Percentiles rank a stretch among this genome's conserved stretches.
Evolutionary conservation across 2,113 vertebrate genomes (phyloP).

Genomic region (Laticauda laticaudata): DNA sequence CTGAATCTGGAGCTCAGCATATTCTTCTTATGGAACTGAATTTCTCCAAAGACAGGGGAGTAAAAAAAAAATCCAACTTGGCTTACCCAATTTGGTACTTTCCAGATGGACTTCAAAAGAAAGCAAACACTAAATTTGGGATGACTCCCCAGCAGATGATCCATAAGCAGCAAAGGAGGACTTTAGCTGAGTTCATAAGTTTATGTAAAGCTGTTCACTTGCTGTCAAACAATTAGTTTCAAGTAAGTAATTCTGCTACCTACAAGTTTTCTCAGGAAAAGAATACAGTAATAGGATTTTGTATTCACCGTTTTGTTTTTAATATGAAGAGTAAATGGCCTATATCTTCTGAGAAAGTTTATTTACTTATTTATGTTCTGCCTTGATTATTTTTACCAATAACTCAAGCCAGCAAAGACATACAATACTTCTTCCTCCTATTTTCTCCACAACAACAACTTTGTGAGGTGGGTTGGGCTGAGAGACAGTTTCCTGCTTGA

Average conservation of each 20-base stretch:
- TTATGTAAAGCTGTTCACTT: background rate
- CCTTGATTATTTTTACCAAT: background rate
- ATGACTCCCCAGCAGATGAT: background rate
- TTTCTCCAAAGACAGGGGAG: background rate
- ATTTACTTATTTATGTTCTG: background rate
- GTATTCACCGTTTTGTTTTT: background rate
- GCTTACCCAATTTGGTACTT: background rate
- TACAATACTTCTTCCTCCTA: background rate
- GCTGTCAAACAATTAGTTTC: background rate
- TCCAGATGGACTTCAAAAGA: background rate
- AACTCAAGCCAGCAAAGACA: background rate
- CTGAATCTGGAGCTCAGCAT: constrained; percentile 13
- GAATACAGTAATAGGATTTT: background rate
- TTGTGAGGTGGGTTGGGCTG: background rate
- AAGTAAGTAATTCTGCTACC: background rate
- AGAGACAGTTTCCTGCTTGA: background rate
- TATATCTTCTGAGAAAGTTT: background rate
- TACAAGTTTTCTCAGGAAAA: background rate
- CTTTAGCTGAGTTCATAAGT: background rate
- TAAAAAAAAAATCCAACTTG: background rate
- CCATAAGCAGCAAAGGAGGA: background rate
- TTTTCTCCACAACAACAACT: background rate
- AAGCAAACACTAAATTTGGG: background rate
- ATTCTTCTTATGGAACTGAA: background rate
- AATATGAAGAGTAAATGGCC: background rate